Percentiles rank a stretch among this genome's conserved stretches.
These are phyloP conservation scores for Ceratina australensis DNA, from an alignment of 1,140 invertebrate species.

Conservation along the genomic window DNA sequence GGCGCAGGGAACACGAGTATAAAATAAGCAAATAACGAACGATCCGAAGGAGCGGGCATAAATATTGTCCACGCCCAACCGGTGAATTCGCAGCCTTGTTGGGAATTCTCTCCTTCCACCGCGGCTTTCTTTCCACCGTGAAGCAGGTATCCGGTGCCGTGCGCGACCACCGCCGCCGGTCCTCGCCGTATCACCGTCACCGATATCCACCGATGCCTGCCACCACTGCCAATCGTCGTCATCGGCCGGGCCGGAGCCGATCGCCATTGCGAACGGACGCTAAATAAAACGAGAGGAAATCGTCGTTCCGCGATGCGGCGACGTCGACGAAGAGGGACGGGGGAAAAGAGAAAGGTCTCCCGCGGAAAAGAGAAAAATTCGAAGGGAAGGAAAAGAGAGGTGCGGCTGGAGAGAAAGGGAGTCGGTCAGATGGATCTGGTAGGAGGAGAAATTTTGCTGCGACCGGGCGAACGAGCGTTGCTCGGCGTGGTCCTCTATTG, in stretches of 20 bases:
- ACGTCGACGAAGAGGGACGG: conserved; percentile 35
- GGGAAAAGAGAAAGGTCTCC: conserved; percentile 16
- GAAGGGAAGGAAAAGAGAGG: conserved; percentile 2
- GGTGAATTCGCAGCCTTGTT: conserved; percentile 48
- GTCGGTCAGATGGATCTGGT: background rate
- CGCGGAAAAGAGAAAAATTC: conserved; percentile 2
- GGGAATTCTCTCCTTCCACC: conserved; percentile 53
- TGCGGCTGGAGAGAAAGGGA: background rate
- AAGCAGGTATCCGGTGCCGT: conserved; percentile 30
- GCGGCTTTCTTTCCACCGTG: conserved; percentile 34
- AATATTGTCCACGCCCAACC: conserved; percentile 65
- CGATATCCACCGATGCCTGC: conserved; percentile 23
- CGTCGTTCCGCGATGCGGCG: background rate
- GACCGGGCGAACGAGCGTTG: conserved; percentile 14
- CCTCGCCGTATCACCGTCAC: conserved; percentile 57
- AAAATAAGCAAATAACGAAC: conserved; percentile 11
- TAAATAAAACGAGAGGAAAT: conserved; percentile 58
- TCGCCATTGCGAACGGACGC: conserved; percentile 59
- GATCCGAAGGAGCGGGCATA: conserved; percentile 54
- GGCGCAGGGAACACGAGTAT: conserved; percentile 1
- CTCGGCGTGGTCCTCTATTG: conserved; percentile 63
- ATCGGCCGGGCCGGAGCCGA: conserved; percentile 20
- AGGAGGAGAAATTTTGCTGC: background rate
- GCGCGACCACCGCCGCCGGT: conserved; percentile 44
- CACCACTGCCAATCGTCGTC: conserved; percentile 51